Evolutionary conservation across 2,797 vertebrate species (phyloP).

Genomic region (Tauraco hartlaubi): DNA sequence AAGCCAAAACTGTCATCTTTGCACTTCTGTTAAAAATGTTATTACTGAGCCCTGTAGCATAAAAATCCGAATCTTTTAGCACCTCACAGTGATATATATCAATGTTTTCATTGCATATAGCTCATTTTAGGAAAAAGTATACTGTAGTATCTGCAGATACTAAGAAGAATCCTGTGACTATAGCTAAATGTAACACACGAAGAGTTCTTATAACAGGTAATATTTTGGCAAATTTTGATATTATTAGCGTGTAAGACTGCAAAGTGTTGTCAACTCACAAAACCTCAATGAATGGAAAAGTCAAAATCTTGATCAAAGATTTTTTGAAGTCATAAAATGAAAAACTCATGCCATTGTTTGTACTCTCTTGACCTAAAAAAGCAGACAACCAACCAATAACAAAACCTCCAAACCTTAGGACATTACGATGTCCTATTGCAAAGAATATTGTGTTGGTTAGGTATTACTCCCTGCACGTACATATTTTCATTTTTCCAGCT

Average conservation of each 20-base stretch:
- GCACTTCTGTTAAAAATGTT: neutral
- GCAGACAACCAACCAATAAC: neutral
- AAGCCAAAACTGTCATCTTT: neutral
- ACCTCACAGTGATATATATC: neutral
- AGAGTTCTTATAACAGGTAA: neutral
- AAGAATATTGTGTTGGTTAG: neutral
- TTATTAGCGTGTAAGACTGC: neutral
- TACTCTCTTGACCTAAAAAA: neutral
- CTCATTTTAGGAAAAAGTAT: neutral
- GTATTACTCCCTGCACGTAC: neutral
- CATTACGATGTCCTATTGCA: neutral
- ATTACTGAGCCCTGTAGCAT: neutral
- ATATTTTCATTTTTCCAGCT: neutral
- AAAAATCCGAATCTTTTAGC: neutral
- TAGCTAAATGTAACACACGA: neutral
- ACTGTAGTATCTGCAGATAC: neutral
- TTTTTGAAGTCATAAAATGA: neutral
- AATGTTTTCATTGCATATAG: neutral
- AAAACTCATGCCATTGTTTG: neutral
- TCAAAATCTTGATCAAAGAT: neutral
- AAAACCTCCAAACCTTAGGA: fast-evolving
- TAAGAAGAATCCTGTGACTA: neutral
- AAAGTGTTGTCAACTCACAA: neutral
- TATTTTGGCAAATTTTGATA: neutral
- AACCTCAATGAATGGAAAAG: neutral